Evolutionary conservation across 2,888 invertebrate genomes (phyloP).

Genomic region (Noctua janthina): DNA sequence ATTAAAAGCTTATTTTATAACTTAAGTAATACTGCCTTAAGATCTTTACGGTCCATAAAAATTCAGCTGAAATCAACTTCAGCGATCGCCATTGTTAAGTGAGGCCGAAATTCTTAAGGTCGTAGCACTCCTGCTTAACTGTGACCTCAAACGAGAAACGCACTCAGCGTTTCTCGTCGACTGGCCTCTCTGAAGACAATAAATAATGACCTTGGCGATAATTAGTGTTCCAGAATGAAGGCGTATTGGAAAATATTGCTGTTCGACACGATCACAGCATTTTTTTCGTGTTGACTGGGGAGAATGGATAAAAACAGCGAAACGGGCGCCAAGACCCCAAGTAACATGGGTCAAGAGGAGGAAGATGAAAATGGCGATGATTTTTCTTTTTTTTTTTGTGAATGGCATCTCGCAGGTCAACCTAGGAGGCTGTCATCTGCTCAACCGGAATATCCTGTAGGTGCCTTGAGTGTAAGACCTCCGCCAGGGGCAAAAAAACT

Average conservation of each 20-base stretch:
- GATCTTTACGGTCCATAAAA: constrained; percentile 38
- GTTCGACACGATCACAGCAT: not conserved
- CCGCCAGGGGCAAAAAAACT: too few species aligned
- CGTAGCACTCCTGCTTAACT: constrained; percentile 17
- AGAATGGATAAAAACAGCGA: not conserved
- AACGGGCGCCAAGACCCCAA: not conserved
- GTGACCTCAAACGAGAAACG: constrained; percentile 44
- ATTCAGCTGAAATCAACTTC: constrained; percentile 35
- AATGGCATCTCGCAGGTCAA: too few species aligned
- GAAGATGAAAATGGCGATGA: not conserved
- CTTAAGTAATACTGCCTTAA: not conserved
- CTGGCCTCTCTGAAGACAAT: constrained; percentile 8
- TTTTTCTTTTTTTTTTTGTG: too few species aligned
- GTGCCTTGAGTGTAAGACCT: too few species aligned
- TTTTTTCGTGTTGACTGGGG: not conserved
- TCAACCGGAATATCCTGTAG: too few species aligned
- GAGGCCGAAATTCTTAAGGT: constrained; percentile 31
- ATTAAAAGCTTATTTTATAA: not conserved
- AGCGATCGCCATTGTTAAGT: constrained; percentile 31
- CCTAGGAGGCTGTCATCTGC: too few species aligned
- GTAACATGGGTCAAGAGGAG: not conserved
- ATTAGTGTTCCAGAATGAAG: constrained; percentile 6
- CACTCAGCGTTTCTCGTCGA: constrained; percentile 12
- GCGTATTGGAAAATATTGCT: constrained; percentile 7
- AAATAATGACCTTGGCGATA: constrained; percentile 26